Conservation (phyloP, 2,797 vertebrate species). For the Scolopax rusticola region DNA sequence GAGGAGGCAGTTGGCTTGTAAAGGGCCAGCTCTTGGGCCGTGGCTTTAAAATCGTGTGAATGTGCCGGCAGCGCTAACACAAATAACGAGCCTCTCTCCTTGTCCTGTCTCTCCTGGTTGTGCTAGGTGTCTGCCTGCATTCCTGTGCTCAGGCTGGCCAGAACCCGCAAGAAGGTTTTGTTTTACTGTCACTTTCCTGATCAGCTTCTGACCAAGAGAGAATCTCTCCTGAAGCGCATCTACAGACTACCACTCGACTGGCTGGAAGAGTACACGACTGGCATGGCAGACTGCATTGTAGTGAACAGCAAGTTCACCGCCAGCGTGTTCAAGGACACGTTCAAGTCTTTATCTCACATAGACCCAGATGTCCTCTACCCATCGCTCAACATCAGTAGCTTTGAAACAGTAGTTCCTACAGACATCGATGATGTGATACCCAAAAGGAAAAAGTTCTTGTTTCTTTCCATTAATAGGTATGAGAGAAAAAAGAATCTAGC, state of each 20-base stretch:
- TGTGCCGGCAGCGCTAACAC: fast-evolving
- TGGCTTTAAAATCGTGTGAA: fast-evolving
- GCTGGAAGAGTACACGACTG: constrained; percentile 94
- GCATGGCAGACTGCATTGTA: constrained; percentile 94
- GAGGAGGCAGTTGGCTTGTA: background rate
- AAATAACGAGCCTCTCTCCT: background rate
- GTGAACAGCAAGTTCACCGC: constrained; percentile 97
- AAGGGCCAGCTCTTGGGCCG: fast-evolving
- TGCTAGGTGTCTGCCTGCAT: constrained; percentile 94
- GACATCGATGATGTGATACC: constrained; percentile 84
- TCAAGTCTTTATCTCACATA: constrained; percentile 84
- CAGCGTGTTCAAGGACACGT: constrained; percentile 91
- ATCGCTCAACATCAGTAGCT: constrained; percentile 88
- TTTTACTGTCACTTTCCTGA: constrained; percentile 99
- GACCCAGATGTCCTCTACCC: constrained; percentile 93
- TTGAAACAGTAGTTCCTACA: constrained; percentile 80
- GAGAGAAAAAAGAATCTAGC: constrained; percentile 95
- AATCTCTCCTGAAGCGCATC: constrained; percentile 85
- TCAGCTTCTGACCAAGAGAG: constrained; percentile 90
- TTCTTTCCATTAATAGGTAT: constrained; percentile 96
- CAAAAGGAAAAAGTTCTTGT: constrained; percentile 82
- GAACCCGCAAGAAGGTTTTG: constrained; percentile 90
- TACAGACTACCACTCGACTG: constrained; percentile 93
- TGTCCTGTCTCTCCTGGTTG: background rate
- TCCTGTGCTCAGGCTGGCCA: constrained; percentile 90